Conservation (phyloP, 2,113 vertebrate genomes). For the Melanerpes formicivorus region DNA sequence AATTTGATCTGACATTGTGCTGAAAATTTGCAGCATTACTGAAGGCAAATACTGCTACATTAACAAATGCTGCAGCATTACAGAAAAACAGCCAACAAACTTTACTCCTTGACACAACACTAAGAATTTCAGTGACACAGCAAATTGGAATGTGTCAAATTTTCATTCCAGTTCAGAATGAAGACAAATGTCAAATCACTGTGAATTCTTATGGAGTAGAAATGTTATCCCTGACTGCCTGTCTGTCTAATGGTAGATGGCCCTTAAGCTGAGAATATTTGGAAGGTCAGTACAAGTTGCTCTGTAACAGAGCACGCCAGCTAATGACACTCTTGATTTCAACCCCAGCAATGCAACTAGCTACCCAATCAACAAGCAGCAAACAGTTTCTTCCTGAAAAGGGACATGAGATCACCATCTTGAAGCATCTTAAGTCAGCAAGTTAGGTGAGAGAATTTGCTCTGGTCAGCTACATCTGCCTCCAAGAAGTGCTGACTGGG, state of each 20-base stretch:
- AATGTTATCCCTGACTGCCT: not conserved
- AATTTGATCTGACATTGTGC: not conserved
- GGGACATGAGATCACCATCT: not conserved
- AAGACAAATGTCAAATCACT: not conserved
- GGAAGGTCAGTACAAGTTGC: conserved; percentile 19
- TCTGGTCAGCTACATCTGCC: not conserved
- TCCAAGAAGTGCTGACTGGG: not conserved
- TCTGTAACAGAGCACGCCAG: not conserved
- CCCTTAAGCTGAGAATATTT: not conserved
- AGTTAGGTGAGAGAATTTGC: conserved; percentile 12
- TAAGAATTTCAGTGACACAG: not conserved
- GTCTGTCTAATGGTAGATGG: not conserved
- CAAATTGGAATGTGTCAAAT: not conserved
- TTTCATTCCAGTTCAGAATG: not conserved
- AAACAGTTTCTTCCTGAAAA: conserved; percentile 32
- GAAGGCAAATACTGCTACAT: not conserved
- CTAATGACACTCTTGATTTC: not conserved
- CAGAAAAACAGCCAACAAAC: not conserved
- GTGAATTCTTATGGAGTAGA: not conserved
- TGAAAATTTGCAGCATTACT: not conserved
- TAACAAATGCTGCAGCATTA: not conserved
- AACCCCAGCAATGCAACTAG: not conserved
- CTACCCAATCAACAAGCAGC: not conserved
- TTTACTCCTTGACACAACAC: not conserved
- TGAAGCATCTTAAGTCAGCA: conserved; percentile 27